Percentiles rank a stretch among this genome's conserved stretches.
These are phyloP conservation scores for Poecilus cupreus DNA, from an alignment of 2,888 invertebrate species.

Conservation along the genomic window DNA sequence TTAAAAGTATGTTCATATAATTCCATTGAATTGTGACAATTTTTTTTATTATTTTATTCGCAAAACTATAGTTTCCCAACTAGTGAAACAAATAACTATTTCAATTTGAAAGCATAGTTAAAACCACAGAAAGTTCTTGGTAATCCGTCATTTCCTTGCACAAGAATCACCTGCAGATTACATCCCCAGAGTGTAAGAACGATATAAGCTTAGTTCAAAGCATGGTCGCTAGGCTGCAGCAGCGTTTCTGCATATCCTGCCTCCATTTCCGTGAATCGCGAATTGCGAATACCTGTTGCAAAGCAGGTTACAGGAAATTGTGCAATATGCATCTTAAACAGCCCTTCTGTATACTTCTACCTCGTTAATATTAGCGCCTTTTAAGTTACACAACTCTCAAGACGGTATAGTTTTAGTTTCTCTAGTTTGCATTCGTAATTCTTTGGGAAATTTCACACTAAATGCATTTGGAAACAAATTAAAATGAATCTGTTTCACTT, in stretches of 20 bases:
- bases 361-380: constrained; percentile 15
- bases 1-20: too few relatives aligned
- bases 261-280: neutral
- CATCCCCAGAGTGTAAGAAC: neutral
- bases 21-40: too few relatives aligned
- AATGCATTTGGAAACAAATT: constrained; percentile 4
- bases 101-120: too few relatives aligned
- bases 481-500: constrained; percentile 9
- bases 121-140: too few relatives aligned
- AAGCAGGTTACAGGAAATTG: constrained; percentile 50
- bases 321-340: constrained; percentile 48
- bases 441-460: neutral
- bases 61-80: too few relatives aligned
- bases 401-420: neutral
- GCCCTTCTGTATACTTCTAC: constrained; percentile 10
- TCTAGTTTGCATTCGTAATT: neutral
- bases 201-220: neutral
- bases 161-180: neutral
- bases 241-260: neutral
- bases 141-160: too few relatives aligned
- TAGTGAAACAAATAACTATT: too few relatives aligned
- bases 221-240: neutral
- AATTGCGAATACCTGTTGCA: constrained; percentile 43
- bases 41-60: too few relatives aligned
- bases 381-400: neutral